These are phyloP conservation scores for Rhinoptilus africanus DNA, from an alignment of 2,113 vertebrate genomes.

Conservation along the genomic window DNA sequence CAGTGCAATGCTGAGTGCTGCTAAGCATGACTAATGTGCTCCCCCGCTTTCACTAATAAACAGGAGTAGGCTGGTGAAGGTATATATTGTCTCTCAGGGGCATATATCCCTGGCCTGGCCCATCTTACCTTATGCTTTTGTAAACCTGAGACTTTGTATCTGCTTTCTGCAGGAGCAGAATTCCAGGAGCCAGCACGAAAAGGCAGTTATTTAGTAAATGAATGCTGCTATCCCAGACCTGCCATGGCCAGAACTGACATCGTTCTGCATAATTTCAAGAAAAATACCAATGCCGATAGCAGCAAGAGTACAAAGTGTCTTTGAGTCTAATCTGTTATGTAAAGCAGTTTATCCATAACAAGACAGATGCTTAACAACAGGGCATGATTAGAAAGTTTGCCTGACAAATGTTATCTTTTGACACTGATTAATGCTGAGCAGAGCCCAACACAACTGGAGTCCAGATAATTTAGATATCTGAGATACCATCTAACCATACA, in stretches of 20 bases:
- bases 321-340: not conserved
- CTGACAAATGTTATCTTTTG: not conserved
- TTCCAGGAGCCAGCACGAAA: not conserved
- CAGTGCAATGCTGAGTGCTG: not conserved
- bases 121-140: not conserved
- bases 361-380: not conserved
- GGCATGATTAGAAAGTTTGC: not conserved
- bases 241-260: not conserved
- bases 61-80: not conserved
- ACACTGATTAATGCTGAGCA: not conserved
- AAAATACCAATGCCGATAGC: not conserved
- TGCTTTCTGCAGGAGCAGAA: not conserved
- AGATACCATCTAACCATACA: not conserved
- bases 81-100: not conserved
- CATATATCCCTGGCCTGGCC: not conserved
- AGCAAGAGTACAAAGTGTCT: not conserved
- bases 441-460: not conserved
- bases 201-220: not conserved
- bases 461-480: not conserved
- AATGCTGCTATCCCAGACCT: not conserved
- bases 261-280: not conserved
- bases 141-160: not conserved
- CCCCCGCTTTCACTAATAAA: not conserved
- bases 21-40: not conserved
- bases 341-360: not conserved